phyloP scores from a whole-genome alignment of 2,797 vertebrate species.

The Menidia menidia region DNA sequence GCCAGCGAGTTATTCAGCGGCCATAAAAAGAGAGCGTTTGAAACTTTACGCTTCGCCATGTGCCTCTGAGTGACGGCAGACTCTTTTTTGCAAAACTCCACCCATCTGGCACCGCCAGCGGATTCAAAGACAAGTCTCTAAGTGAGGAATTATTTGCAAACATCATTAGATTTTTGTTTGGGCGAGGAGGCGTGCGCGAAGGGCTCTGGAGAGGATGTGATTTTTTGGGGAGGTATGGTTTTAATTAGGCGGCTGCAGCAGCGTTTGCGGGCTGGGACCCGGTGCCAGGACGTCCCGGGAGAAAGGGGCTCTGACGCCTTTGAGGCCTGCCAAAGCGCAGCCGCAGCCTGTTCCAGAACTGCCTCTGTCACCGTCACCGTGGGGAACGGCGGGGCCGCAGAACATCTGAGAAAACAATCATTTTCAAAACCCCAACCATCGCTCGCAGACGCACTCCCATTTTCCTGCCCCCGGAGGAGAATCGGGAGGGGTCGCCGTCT shows the following conservation, averaged over 20 bases:
- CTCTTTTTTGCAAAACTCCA: slow-evolving; percentile 33
- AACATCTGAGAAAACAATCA: slow-evolving; percentile 87
- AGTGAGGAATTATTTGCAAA: slow-evolving; percentile 47
- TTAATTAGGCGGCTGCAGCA: slow-evolving; percentile 83
- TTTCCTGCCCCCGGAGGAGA: slow-evolving; percentile 39
- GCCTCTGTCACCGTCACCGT: slow-evolving; percentile 80
- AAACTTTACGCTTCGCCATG: slow-evolving; percentile 24
- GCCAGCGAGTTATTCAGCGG: slow-evolving; percentile 51
- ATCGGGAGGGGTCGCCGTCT: slow-evolving; percentile 17
- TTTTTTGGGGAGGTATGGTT: slow-evolving; percentile 71
- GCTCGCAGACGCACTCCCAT: slow-evolving; percentile 45
- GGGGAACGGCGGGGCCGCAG: slow-evolving; percentile 74
- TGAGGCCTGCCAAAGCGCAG: slow-evolving; percentile 83
- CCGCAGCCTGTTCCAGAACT: slow-evolving; percentile 81
- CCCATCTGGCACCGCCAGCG: slow-evolving; percentile 30
- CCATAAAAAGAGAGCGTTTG: slow-evolving; percentile 34
- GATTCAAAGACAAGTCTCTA: slow-evolving; percentile 55
- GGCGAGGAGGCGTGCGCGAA: slow-evolving; percentile 26
- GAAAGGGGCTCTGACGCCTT: slow-evolving; percentile 87
- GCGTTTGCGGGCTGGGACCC: slow-evolving; percentile 76
- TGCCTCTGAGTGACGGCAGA: slow-evolving; percentile 50
- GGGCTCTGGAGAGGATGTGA: slow-evolving; percentile 33
- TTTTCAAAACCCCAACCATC: slow-evolving; percentile 44
- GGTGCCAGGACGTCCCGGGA: slow-evolving; percentile 85
- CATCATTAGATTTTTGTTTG: slow-evolving; percentile 16